A percentile compares a stretch with the other conserved stretches of the same genome.
Conservation (phyloP, 2,888 invertebrate genomes). For the Acanthosepion esculentum region DNA sequence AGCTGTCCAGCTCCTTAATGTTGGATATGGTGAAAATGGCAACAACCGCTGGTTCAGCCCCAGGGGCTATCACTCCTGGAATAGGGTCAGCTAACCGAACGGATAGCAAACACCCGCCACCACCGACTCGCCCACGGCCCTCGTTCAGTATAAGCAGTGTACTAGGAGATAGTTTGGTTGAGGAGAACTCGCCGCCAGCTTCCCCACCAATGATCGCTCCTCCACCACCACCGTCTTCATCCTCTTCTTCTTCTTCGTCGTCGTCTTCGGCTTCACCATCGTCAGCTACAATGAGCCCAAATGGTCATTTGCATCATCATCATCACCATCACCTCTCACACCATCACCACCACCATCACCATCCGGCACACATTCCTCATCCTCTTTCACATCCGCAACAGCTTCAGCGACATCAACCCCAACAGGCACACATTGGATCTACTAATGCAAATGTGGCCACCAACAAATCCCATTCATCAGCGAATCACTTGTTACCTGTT, state of each 20-base stretch:
- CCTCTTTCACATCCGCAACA: neutral
- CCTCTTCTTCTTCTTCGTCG: neutral
- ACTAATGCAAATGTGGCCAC: neutral
- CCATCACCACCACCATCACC: neutral
- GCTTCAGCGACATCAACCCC: neutral
- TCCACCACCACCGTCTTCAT: neutral
- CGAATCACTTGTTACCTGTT: neutral
- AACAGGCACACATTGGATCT: neutral
- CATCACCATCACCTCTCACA: neutral
- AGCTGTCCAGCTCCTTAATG: neutral
- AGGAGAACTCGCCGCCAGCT: neutral
- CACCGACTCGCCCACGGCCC: neutral
- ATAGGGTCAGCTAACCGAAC: neutral
- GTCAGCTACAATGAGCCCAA: neutral
- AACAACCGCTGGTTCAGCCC: neutral
- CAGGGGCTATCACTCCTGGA: neutral
- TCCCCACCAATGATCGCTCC: neutral
- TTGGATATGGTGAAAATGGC: slow-evolving; percentile 45
- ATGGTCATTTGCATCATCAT: neutral
- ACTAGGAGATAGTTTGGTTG: slow-evolving; percentile 36
- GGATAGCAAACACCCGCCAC: neutral
- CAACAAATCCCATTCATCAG: neutral
- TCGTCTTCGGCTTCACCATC: neutral
- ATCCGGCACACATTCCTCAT: neutral
- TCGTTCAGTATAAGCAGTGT: slow-evolving; percentile 44